Evolutionary conservation across 2,797 vertebrate species (phyloP).

Genomic region (Apogon talboti): DNA sequence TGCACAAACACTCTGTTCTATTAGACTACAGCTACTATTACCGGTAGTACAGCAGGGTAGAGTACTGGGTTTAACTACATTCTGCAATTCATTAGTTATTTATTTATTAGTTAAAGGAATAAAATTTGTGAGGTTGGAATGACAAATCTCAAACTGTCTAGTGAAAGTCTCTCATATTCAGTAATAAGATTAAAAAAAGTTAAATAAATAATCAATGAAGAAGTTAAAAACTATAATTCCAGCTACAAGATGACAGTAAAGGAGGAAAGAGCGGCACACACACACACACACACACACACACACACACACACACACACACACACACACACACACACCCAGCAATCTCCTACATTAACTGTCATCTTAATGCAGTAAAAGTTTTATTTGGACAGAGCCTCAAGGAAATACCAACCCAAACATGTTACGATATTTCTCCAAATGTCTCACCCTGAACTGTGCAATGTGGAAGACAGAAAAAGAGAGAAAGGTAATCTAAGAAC

Average conservation of each 20-base stretch:
- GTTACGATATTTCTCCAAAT: background rate
- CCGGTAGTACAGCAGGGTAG: no score
- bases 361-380: background rate
- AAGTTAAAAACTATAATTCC: no score
- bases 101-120: background rate
- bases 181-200: background rate
- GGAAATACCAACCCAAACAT: background rate
- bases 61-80: background rate
- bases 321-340: background rate
- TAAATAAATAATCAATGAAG: background rate
- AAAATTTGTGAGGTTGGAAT: background rate
- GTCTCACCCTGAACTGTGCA: background rate
- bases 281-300: no score
- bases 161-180: background rate
- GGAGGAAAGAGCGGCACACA: no score
- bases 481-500: slow-evolving; percentile 13
- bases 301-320: no score
- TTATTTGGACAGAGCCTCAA: background rate
- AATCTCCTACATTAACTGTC: background rate
- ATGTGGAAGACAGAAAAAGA: slow-evolving; percentile 4
- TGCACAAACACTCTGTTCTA: background rate
- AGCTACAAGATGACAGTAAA: no score
- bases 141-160: background rate
- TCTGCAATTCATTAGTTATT: background rate
- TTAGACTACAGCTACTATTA: background rate